These are phyloP conservation scores for Drosophila sulfurigaster DNA, from an alignment of 1,140 invertebrate species.

Conservation along the genomic window DNA sequence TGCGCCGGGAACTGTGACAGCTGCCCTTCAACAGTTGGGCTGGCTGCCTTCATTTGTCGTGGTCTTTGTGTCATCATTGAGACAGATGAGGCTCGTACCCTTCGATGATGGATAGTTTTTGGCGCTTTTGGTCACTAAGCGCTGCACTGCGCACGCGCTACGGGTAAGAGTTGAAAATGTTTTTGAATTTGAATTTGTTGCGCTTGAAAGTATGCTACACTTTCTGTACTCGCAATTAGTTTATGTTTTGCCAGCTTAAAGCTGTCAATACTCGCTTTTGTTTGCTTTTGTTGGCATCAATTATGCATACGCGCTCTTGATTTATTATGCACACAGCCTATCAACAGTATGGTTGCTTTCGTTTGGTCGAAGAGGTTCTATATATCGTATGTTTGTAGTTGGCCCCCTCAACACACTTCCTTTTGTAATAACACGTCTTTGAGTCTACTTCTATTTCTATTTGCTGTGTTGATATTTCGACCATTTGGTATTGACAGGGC, in stretches of 20 bases:
- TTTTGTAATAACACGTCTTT: conserved; percentile 24
- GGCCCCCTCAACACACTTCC: not conserved
- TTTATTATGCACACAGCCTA: conserved; percentile 73
- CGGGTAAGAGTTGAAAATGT: conserved; percentile 55
- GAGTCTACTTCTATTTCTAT: not conserved
- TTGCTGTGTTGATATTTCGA: not conserved
- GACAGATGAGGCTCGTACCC: conserved; percentile 27
- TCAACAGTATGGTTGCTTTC: conserved; percentile 50
- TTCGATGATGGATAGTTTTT: conserved; percentile 74
- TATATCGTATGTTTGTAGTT: too few species aligned
- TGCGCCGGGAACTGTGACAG: conserved; percentile 48
- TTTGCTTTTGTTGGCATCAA: conserved; percentile 52
- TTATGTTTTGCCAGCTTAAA: conserved; percentile 3
- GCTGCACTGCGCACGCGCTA: conserved; percentile 69
- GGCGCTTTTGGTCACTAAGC: conserved; percentile 66
- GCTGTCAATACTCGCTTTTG: conserved; percentile 49
- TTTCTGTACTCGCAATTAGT: conserved; percentile 48
- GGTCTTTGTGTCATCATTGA: conserved; percentile 11
- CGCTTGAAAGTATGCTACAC: conserved; percentile 56
- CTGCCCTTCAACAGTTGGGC: conserved; percentile 49
- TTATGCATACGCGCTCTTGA: conserved; percentile 67
- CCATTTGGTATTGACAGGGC: conserved; percentile 18
- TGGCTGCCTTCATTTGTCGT: not conserved
- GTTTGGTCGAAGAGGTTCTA: conserved; percentile 17
- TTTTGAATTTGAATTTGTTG: not conserved